Percentiles rank a stretch among this genome's conserved stretches.
phyloP scores from a whole-genome alignment of 1,140 invertebrate genomes.

The Drosophila busckii region DNA sequence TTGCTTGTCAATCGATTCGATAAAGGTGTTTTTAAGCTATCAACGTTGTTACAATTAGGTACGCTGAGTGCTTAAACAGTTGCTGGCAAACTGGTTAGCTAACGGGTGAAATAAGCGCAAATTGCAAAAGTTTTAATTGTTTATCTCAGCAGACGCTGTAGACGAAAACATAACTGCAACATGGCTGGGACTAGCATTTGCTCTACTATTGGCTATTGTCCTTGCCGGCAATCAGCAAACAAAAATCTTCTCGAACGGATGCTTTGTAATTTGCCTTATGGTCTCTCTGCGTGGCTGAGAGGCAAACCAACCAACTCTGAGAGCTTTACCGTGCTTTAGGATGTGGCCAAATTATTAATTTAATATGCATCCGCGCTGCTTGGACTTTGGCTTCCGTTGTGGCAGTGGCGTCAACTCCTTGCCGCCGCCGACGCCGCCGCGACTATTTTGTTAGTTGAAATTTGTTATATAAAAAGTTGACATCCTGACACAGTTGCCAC shows the following conservation, averaged over 20 bases:
- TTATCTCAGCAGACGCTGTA: conserved; percentile 50
- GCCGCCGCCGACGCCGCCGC: too few relatives aligned
- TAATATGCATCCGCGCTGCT: conserved; percentile 70
- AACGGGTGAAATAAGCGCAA: conserved; percentile 71
- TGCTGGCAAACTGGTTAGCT: conserved; percentile 31
- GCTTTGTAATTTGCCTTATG: conserved; percentile 43
- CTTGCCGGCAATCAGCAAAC: conserved; percentile 66
- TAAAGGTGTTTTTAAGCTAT: too few relatives aligned
- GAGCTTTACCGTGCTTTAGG: conserved; percentile 18
- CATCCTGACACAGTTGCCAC: conserved; percentile 45
- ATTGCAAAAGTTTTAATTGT: conserved; percentile 76
- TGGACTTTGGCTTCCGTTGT: conserved; percentile 56
- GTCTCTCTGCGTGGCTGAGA: conserved; percentile 24
- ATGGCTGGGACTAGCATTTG: conserved; percentile 27
- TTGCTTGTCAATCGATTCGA: too few relatives aligned
- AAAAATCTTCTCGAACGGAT: conserved; percentile 61
- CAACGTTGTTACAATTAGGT: too few relatives aligned
- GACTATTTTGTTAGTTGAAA: conserved; percentile 30
- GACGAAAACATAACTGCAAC: conserved; percentile 67
- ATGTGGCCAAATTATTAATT: conserved; percentile 75
- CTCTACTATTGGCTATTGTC: conserved; percentile 34
- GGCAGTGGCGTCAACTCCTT: conserved; percentile 19
- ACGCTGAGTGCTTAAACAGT: conserved; percentile 2
- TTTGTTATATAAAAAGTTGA: conserved; percentile 47
- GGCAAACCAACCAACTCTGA: conserved; percentile 42